phyloP scores from a whole-genome alignment of 2,797 vertebrate species.

The Champsocephalus esox region DNA sequence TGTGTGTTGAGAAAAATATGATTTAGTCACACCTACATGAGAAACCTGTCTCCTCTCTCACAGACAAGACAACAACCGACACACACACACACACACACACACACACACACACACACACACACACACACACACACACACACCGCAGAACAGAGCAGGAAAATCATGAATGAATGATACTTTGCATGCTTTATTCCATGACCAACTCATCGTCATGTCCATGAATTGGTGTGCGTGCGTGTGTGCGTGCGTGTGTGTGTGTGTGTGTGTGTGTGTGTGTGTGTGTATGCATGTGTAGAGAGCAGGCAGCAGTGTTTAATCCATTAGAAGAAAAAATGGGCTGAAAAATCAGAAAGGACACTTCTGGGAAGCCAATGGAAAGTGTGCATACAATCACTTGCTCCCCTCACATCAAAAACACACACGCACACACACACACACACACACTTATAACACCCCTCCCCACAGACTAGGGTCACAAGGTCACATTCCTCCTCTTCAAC shows the following conservation, averaged over 20 bases:
- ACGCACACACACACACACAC: constrained; percentile 44
- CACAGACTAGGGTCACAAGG: constrained; percentile 75
- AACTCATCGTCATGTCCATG: constrained; percentile 27
- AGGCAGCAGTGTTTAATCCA: constrained; percentile 60
- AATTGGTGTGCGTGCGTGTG: constrained; percentile 1
- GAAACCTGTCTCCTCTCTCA: constrained; percentile 61
- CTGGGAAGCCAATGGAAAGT: constrained; percentile 65
- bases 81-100: neutral
- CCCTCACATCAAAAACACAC: constrained; percentile 49
- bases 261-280: too few species aligned
- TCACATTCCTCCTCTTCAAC: constrained; percentile 82
- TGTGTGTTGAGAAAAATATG: constrained; percentile 43
- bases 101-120: neutral
- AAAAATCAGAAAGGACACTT: constrained; percentile 67
- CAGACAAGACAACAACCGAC: constrained; percentile 56
- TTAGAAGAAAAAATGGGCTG: constrained; percentile 56
- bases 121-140: neutral
- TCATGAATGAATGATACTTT: constrained; percentile 34
- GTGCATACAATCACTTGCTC: constrained; percentile 69
- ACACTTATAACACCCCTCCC: constrained; percentile 69
- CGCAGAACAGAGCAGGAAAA: constrained; percentile 22
- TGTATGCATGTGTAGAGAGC: neutral
- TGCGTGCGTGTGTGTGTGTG: too few species aligned
- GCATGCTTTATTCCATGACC: constrained; percentile 38
- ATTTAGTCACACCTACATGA: constrained; percentile 75